These are phyloP conservation scores for Orussus abietinus DNA, from an alignment of 1,140 invertebrate genomes.

Conservation along the genomic window DNA sequence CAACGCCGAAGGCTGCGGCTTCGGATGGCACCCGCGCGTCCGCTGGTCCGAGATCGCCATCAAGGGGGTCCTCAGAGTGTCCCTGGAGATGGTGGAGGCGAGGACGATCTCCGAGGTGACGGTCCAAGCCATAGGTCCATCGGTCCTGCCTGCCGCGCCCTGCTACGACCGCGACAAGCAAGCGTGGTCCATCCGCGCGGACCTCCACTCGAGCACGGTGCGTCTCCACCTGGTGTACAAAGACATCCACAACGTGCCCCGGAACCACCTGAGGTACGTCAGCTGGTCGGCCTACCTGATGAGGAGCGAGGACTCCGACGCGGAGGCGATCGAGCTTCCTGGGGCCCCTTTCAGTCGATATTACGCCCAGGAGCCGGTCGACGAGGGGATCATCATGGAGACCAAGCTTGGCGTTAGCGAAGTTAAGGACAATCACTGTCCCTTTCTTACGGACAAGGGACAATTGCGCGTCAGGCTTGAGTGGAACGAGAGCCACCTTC, in stretches of 20 bases:
- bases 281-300: constrained; percentile 76
- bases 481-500: constrained; percentile 80
- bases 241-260: constrained; percentile 79
- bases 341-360: constrained; percentile 78
- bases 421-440: constrained; percentile 71
- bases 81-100: constrained; percentile 73
- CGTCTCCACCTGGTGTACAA: constrained; percentile 78
- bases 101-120: constrained; percentile 71
- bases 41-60: constrained; percentile 59
- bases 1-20: constrained; percentile 69
- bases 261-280: constrained; percentile 78
- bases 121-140: constrained; percentile 48
- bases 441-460: constrained; percentile 73
- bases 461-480: constrained; percentile 78
- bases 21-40: constrained; percentile 68
- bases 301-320: constrained; percentile 53
- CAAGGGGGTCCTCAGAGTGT: constrained; percentile 62
- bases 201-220: constrained; percentile 75
- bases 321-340: constrained; percentile 62
- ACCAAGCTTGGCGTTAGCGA: constrained; percentile 75
- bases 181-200: constrained; percentile 77
- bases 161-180: constrained; percentile 84
- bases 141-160: constrained; percentile 57
- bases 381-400: constrained; percentile 83
- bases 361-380: constrained; percentile 77